Conservation (phyloP, 2,113 vertebrate species). For the Acinonyx jubatus region DNA sequence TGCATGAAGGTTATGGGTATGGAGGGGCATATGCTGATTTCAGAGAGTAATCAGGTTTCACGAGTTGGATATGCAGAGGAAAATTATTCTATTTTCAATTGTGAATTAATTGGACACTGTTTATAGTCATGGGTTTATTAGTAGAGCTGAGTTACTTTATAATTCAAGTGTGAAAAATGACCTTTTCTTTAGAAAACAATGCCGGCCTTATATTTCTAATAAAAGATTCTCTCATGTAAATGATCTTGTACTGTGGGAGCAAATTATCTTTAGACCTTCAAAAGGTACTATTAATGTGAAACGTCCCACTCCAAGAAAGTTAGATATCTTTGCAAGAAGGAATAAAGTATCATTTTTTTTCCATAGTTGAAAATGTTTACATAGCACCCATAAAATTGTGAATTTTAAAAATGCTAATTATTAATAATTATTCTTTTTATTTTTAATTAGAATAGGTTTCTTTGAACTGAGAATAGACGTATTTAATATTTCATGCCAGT, state of each 20-base stretch:
- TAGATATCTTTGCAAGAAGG: neutral
- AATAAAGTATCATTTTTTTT: neutral
- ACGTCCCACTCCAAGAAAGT: neutral
- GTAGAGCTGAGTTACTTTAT: constrained; percentile 33
- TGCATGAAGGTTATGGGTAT: neutral
- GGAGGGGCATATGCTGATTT: neutral
- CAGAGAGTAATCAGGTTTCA: neutral
- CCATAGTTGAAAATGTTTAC: neutral
- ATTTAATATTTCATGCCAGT: neutral
- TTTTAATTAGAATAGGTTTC: neutral
- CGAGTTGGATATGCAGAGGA: neutral
- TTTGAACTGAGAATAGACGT: neutral
- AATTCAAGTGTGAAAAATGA: constrained; percentile 52
- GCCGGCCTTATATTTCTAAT: neutral
- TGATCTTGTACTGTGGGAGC: neutral
- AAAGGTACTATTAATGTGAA: neutral
- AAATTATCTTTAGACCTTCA: constrained; percentile 22
- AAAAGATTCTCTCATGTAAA: neutral
- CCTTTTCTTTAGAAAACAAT: constrained; percentile 50
- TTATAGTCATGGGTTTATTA: constrained; percentile 55
- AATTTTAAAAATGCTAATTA: neutral
- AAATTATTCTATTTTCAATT: constrained; percentile 14
- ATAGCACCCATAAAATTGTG: neutral
- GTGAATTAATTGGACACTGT: constrained; percentile 14
- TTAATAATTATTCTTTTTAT: neutral